These are phyloP conservation scores for Agapornis roseicollis DNA, from an alignment of 2,113 vertebrate genomes.

Conservation along the genomic window DNA sequence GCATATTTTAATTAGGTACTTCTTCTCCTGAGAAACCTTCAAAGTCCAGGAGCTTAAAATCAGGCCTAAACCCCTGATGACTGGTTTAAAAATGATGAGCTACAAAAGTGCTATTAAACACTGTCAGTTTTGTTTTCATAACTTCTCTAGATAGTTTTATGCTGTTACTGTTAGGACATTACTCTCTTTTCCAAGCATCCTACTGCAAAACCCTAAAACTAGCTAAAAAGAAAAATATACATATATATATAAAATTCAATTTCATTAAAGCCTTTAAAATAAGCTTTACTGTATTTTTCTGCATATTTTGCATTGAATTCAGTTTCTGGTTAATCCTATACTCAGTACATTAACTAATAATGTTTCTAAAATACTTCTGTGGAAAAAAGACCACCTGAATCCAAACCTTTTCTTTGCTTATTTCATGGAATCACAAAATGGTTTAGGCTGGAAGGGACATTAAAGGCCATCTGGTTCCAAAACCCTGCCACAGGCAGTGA, in stretches of 20 bases:
- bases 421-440: not conserved
- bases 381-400: not conserved
- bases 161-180: not conserved
- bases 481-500: not conserved
- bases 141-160: not conserved
- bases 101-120: not conserved
- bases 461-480: not conserved
- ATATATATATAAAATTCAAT: not conserved
- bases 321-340: not conserved
- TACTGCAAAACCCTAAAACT: not conserved
- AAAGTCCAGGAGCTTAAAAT: not conserved
- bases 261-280: not conserved
- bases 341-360: not conserved
- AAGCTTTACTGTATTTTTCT: not conserved
- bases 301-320: not conserved
- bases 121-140: not conserved
- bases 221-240: not conserved
- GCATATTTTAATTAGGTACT: not conserved
- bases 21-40: not conserved
- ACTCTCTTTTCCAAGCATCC: not conserved
- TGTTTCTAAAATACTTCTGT: not conserved
- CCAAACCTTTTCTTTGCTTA: not conserved
- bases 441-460: not conserved
- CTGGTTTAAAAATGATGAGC: not conserved
- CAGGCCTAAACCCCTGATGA: not conserved